phyloP scores from a whole-genome alignment of 2,888 invertebrate species.

The Andrena flavipes region DNA sequence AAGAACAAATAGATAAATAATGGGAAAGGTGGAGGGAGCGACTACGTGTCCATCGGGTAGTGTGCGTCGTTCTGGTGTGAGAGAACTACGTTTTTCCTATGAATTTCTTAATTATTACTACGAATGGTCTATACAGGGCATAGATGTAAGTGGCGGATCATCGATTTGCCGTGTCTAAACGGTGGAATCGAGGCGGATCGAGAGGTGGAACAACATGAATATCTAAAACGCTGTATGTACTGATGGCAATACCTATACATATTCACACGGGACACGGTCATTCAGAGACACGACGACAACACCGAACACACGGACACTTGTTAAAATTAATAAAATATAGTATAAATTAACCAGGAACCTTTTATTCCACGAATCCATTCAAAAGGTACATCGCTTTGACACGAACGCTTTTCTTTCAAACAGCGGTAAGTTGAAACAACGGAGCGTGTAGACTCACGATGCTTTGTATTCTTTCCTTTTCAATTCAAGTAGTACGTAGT shows the following conservation, averaged over 20 bases:
- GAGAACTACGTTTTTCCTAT: conserved; percentile 74
- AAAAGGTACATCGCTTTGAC: background rate
- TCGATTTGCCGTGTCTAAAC: conserved; percentile 73
- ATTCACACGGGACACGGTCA: conserved; percentile 60
- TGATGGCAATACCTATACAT: conserved; percentile 72
- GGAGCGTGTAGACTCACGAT: background rate
- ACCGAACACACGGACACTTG: conserved; percentile 69
- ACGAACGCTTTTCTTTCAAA: background rate
- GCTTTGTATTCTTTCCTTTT: background rate
- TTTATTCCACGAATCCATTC: background rate
- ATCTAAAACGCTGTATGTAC: conserved; percentile 70
- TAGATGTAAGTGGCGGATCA: conserved; percentile 80
- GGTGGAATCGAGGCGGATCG: conserved; percentile 37
- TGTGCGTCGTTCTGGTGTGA: conserved; percentile 54
- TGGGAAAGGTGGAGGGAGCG: background rate
- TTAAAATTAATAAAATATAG: conserved; percentile 80
- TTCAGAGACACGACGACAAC: conserved; percentile 52
- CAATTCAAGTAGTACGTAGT: background rate
- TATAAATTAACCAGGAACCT: conserved; percentile 63
- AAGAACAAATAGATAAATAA: background rate
- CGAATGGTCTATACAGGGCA: conserved; percentile 84
- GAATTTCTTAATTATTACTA: conserved; percentile 79
- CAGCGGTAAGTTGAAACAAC: background rate
- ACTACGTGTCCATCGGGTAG: conserved; percentile 31
- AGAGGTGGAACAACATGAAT: conserved; percentile 50